Evolutionary conservation across 2,797 vertebrate species (phyloP), one percentile per base, ranked within the genome.

Genomic region (Danio jaintianensis): DNA sequence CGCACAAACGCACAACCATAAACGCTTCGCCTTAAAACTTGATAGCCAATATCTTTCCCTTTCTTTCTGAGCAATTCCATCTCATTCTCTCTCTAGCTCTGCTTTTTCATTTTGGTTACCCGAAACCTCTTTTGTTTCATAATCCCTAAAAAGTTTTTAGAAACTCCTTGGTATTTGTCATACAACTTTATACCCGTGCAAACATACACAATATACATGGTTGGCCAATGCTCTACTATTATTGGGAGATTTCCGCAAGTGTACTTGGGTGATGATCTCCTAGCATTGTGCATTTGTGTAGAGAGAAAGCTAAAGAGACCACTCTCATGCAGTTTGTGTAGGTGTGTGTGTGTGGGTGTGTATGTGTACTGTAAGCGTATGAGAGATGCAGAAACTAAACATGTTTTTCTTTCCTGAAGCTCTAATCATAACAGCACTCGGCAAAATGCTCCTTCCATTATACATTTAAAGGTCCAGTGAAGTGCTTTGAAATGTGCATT

Each of bases 1-100:
- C 59, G 53, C 40, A 78, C 52, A 61, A 36, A 79, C 22, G 61
- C 64, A 81, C 52, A 36, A 40, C 36, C 16, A 66, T 12, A 15
- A 47, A 10, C 2, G 29, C 40, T 42, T 43, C 52, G 36, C 48
- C 40, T 64, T 66, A 72, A 36, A 72, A 36, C 18, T 70, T 45
- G 2, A 40, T 69, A 50, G 38, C 45, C 6, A 43, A 42, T 50
- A 20, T n/a, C 36, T 75, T n/a, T 74, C 61, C 29, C 40, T 47
- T 16, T 45, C 50, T 58, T 45, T 38, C 62, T 20, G 36, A 56
- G 20, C 55, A 29, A 63, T 58, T 40, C 11, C 13, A 38, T 4
- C 5, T 76, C 20, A 22, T 36, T 59, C 53, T 69, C 45, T 20
- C 29, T 52, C 13, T 52, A 42, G 20, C 10, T 67, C 16, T 47